Base-by-base conservation (phyloP, 2,113 vertebrate species). In the Drymodes brunneopygia region DNA sequence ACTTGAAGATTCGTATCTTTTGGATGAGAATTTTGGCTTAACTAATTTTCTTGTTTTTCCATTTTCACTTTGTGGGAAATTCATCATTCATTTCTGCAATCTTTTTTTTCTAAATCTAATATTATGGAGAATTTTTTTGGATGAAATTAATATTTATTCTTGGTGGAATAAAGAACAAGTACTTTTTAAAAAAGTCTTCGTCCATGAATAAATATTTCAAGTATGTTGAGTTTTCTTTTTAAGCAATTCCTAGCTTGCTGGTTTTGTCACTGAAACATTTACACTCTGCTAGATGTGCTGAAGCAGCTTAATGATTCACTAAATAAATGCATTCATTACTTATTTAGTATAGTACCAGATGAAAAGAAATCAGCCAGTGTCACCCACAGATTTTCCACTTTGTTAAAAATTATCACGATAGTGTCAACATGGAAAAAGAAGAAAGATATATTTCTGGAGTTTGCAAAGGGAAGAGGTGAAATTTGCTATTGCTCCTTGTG, bases 271-370 rank as follows among this genome's bases (percentile, higher is more conserved):
- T 83, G 71, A 91, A 77, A 47, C 48, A 50, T 50, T 87, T 85
- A 77, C 47, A 90, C 10, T 90, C 65, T 17, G 15, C 60, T 94
- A 89, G 57, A 95, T 74, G 75, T 90, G 67, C n/a, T 90, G 81
- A 97, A 92, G 58, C 92, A 94, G 66, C 79, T 97, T 94, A 85
- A 94, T 92, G 94, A 95, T 94, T 92, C 89, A 95, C 88, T 94
- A 96, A 96, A 97, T 93, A 96, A 95, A 95, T 93, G 53, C 54
- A 81, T 94, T 96, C 44, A 72, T 97, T 97, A 95, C 81, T 95
- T 93, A 96, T 94, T 96, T 81, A 91, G 28, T 31, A 56, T 21
- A 86, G 88, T 58, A 81, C n/a, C 42, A 82, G 74, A 94, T 75
- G 53, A 96, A 93, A 97, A 86, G n/a, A 80, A 92, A 90, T 56